phyloP scores from a whole-genome alignment of 2,797 vertebrate genomes.

The Hypotaenidia philippensis region DNA sequence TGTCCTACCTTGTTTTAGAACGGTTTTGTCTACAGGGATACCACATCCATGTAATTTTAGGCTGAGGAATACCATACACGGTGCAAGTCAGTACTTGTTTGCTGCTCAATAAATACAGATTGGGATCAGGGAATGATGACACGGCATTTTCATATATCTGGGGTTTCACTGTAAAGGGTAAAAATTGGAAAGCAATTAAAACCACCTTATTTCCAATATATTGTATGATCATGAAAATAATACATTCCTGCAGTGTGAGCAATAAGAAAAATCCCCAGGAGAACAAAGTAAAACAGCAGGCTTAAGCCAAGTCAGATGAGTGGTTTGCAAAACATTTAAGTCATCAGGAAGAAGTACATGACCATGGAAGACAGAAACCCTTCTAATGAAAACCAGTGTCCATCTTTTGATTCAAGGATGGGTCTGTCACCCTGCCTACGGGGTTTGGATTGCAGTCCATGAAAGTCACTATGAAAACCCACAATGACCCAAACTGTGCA shows the following conservation, averaged over 20 bases:
- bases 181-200: conserved; percentile 43
- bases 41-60: conserved; percentile 92
- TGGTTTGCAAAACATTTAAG: background rate
- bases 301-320: background rate
- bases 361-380: background rate
- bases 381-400: background rate
- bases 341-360: background rate
- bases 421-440: background rate
- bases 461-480: background rate
- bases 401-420: background rate
- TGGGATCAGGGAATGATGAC: conserved; percentile 85
- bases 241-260: background rate
- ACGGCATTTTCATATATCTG: conserved; percentile 94
- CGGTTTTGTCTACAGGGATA: conserved; percentile 85
- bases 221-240: background rate
- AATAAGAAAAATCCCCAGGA: background rate
- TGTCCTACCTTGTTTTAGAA: conserved; percentile 90
- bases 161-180: conserved; percentile 87
- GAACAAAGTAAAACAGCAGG: background rate
- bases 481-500: background rate
- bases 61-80: conserved; percentile 88
- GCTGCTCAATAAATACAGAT: conserved; percentile 84
- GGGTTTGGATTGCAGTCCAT: background rate
- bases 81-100: conserved; percentile 90
- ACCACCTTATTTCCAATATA: background rate